Base-by-base conservation (phyloP, 2,888 invertebrate species). In the Drosophila meridionalis region DNA sequence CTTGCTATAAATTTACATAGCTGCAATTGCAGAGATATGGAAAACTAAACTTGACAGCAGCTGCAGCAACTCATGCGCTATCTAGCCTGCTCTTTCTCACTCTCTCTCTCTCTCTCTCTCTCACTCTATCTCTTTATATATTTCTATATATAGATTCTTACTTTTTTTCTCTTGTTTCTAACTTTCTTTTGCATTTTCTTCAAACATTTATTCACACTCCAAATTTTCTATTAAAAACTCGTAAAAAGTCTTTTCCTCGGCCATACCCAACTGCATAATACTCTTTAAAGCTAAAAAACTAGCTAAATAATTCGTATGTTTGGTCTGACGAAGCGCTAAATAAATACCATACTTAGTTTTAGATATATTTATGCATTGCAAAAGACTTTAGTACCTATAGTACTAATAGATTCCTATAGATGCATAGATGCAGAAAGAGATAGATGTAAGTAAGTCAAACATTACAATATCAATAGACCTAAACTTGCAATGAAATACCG, bases 1-100 rank as follows among this genome's bases (percentile, higher is more conserved):
- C 55, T 38, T 36, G 55, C 55, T 67, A 70, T 73, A 70, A 70
- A 81, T 83, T 84, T 84, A 84, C 84, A 84, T 81, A 71, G 74
- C 47, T 50, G 76, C 75, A 61, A 61, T 52, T 34, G 52, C 34
- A 34, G 20, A 34, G n/a, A 34, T 52, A 20, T 34, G 34, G 32
- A 11, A 52, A 52, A 52, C 52, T 34, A 3, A 52, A 26, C 34
- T 52, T 52, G 34, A 52, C 34, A 52, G 52, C 52, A 34, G 52
- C 34, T 52, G 52, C 52, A 52, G 52, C 34, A 34, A 52, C 34
- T 34, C 34, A 20, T 11, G 32, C 34, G 52, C 50, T 34, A 30
- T 50, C 50, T 32, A 32, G 2, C 20, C 20, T 20, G 20, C 20
- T 20, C 20, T 20, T 26, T 47, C 14, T 2, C 14, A 2, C 47